Percentiles rank a stretch among this genome's conserved stretches.
These are phyloP conservation scores for Sciurus vulgaris DNA, from an alignment of 2,797 vertebrate species.

Conservation along the genomic window DNA sequence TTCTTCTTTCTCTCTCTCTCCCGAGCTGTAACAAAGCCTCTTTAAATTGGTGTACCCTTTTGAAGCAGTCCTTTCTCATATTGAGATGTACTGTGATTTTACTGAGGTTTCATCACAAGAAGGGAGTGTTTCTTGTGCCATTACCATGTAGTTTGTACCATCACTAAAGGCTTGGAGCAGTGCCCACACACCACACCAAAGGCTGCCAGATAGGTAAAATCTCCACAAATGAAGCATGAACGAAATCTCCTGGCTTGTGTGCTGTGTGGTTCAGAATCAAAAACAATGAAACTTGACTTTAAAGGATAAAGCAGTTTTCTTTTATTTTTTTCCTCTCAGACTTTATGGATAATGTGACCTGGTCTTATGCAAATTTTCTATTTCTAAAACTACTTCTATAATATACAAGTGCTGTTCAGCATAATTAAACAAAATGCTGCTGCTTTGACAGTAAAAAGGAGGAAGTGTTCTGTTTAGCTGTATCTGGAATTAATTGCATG, in stretches of 20 bases:
- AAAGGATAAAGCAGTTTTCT: slow-evolving; percentile 76
- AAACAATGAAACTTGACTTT: slow-evolving; percentile 74
- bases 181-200: slow-evolving; percentile 76
- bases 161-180: slow-evolving; percentile 78
- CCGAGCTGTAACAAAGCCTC: slow-evolving; percentile 87
- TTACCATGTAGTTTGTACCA: slow-evolving; percentile 80
- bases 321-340: slow-evolving; percentile 83
- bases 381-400: slow-evolving; percentile 86
- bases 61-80: slow-evolving; percentile 90
- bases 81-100: slow-evolving; percentile 89
- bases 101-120: slow-evolving; percentile 86
- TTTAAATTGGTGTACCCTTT: slow-evolving; percentile 86
- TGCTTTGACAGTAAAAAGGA: slow-evolving; percentile 84
- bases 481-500: slow-evolving; percentile 89
- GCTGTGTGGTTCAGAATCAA: slow-evolving; percentile 73
- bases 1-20: slow-evolving; percentile 84
- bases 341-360: slow-evolving; percentile 85
- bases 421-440: slow-evolving; percentile 84
- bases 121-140: slow-evolving; percentile 88
- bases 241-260: slow-evolving; percentile 59
- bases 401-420: slow-evolving; percentile 87
- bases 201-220: slow-evolving; percentile 70
- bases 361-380: slow-evolving; percentile 91
- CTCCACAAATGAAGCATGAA: slow-evolving; percentile 43
- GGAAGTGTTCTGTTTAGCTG: slow-evolving; percentile 86